Percentiles rank a stretch among this genome's conserved stretches.
phyloP scores from a whole-genome alignment of 1,140 invertebrate species.

The Drosophila quadrilineata region DNA sequence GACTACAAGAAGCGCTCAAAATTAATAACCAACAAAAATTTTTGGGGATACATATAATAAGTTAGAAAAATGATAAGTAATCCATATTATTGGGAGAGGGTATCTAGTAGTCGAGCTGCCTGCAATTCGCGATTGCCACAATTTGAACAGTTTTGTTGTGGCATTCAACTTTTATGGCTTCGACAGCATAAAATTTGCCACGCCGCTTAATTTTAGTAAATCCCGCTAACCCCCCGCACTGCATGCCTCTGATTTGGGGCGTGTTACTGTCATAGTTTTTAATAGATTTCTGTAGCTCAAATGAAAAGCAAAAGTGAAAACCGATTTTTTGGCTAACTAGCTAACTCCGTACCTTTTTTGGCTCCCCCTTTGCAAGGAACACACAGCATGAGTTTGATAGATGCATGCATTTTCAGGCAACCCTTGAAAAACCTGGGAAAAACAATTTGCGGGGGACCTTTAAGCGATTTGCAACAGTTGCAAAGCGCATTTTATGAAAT shows the following conservation, averaged over 20 bases:
- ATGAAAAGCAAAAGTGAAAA: no score
- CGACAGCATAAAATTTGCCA: constrained; percentile 63
- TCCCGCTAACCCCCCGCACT: background rate
- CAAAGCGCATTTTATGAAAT: constrained; percentile 59
- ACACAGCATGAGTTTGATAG: constrained; percentile 18
- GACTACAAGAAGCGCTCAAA: background rate
- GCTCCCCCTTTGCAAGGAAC: background rate
- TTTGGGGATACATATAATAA: no score
- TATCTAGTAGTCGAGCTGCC: background rate
- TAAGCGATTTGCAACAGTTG: constrained; percentile 44
- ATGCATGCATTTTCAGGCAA: constrained; percentile 63
- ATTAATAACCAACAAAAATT: no score
- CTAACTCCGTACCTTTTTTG: background rate
- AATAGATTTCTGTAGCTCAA: constrained; percentile 67
- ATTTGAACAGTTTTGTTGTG: constrained; percentile 20
- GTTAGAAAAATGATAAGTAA: no score
- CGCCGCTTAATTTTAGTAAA: constrained; percentile 45
- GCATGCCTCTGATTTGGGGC: no score
- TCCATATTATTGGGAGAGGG: background rate
- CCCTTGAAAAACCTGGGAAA: constrained; percentile 4
- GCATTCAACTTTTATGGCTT: constrained; percentile 63
- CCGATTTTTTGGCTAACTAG: constrained; percentile 33
- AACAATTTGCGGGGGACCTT: constrained; percentile 26
- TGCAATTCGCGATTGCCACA: constrained; percentile 2
- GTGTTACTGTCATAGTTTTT: constrained; percentile 17